These are phyloP conservation scores for Pachycephus smyrnensis DNA, from an alignment of 2,888 invertebrate species.

Conservation along the genomic window DNA sequence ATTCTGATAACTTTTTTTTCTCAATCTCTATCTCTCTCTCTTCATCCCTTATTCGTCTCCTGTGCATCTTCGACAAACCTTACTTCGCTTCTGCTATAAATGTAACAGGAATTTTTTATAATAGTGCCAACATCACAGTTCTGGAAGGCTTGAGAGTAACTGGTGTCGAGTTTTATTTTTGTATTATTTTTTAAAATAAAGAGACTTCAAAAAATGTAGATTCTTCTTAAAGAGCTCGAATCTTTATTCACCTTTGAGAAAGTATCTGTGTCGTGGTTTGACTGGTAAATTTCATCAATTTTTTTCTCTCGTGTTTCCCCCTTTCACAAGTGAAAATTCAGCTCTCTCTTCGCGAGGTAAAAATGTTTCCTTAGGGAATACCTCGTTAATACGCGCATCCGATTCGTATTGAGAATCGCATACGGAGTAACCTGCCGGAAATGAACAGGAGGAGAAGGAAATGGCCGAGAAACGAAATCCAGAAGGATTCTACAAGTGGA, in stretches of 20 bases:
- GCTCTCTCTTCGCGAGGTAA: not conserved
- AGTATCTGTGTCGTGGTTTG: too few species aligned
- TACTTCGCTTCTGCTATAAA: not conserved
- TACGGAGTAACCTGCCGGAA: not conserved
- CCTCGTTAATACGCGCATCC: not conserved
- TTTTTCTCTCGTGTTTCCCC: not conserved
- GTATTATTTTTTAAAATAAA: too few species aligned
- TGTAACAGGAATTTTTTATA: not conserved
- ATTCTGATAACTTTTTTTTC: not conserved
- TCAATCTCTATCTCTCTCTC: not conserved
- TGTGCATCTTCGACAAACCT: not conserved
- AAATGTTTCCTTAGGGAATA: not conserved
- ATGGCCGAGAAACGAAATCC: not conserved
- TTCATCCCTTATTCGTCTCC: not conserved
- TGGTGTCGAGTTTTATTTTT: not conserved
- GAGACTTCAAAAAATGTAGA: too few species aligned
- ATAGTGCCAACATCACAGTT: not conserved
- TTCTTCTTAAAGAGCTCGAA: too few species aligned
- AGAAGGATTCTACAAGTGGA: not conserved
- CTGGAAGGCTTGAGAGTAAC: not conserved
- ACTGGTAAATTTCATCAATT: not conserved
- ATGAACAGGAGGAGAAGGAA: conserved; percentile 9
- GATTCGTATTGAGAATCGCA: not conserved
- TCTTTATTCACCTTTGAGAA: too few species aligned
- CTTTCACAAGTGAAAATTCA: not conserved